Base-by-base conservation (phyloP, 2,113 vertebrate genomes). In the Odobenus rosmarus region DNA sequence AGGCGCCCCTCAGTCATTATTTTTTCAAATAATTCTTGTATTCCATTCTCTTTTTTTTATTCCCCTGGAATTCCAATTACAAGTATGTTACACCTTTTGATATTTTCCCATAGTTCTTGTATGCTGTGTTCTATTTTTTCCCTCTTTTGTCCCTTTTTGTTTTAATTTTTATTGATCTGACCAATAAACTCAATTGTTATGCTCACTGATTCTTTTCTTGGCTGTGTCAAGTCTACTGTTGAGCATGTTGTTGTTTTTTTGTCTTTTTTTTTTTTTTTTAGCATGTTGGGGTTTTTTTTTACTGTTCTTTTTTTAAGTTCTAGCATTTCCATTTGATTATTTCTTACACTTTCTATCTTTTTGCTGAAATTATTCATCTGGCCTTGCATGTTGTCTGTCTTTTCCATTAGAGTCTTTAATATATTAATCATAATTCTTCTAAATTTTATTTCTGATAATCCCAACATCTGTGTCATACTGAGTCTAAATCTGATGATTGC, bases 351-450 rank as follows among this genome's bases (percentile, higher is more conserved):
- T 95, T 88, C 12, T 62, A 23, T 90, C 62, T 92, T 59, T 97
- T 90, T 94, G 69, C 69, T 91, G 53, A 97, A 92, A 91, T 97
- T 69, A 51, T 80, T 42, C 91, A 42, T 90, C 39, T 94, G 24
- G 36, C 80, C 55, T 96, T 96, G 24, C 39, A 89, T 92, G 72
- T 89, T 92, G 26, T 74, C 67, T 90, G 12, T 53, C 76, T 95
- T 96, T 88, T 67, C 33, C 49, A 21, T 79, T 95, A 92, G 33
- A 42, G 33, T 62, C 61, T 95, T 95, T 88, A 76, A 33, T 19
- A 81, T 76, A 83, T 49, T 69, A 90, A 82, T 86, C 14, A 83
- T 57, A 94, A 71, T 92, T 92, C 59, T 97, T 92, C 59, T 57
- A 76, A 36, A 89, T 97, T 88, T 95, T 7, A 74, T 94, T 95